These are phyloP conservation scores for Drosophila infuscata DNA, from an alignment of 2,888 invertebrate species.

Conservation along the genomic window DNA sequence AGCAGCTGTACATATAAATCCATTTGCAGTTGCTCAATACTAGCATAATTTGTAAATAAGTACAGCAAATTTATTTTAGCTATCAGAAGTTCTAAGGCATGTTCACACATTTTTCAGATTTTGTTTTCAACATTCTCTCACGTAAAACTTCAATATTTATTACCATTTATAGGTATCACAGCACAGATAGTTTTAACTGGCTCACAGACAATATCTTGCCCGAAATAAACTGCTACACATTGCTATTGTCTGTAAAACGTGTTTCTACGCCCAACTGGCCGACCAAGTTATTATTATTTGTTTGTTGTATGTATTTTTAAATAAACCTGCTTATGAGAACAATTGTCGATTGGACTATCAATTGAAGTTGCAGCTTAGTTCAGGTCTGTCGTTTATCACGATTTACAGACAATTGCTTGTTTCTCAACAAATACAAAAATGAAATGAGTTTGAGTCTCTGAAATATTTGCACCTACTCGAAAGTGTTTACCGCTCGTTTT, in stretches of 20 bases:
- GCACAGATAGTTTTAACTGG: constrained; percentile 36
- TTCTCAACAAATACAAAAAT: constrained; percentile 32
- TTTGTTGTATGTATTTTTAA: constrained; percentile 18
- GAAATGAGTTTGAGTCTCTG: constrained; percentile 22
- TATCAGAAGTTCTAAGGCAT: background rate
- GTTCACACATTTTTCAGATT: background rate
- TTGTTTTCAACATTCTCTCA: constrained; percentile 2
- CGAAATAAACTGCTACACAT: constrained; percentile 34
- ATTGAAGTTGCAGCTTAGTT: constrained; percentile 54
- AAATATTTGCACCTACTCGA: constrained; percentile 21
- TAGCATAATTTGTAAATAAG: constrained; percentile 3
- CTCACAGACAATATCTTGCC: constrained; percentile 39
- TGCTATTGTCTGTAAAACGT: constrained; percentile 67
- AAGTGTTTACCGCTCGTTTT: constrained; percentile 34
- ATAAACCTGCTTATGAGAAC: constrained; percentile 54
- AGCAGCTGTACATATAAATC: constrained; percentile 6
- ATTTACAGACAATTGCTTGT: constrained; percentile 62
- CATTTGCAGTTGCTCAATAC: constrained; percentile 1
- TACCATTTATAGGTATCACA: constrained; percentile 17
- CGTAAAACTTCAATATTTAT: constrained; percentile 12
- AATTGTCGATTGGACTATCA: constrained; percentile 63
- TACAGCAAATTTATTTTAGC: background rate
- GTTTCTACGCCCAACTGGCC: constrained; percentile 67
- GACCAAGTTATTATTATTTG: constrained; percentile 36
- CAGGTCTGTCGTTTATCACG: constrained; percentile 65